Base-by-base conservation (phyloP, 2,888 invertebrate species). In the Therioaphis trifolii region DNA sequence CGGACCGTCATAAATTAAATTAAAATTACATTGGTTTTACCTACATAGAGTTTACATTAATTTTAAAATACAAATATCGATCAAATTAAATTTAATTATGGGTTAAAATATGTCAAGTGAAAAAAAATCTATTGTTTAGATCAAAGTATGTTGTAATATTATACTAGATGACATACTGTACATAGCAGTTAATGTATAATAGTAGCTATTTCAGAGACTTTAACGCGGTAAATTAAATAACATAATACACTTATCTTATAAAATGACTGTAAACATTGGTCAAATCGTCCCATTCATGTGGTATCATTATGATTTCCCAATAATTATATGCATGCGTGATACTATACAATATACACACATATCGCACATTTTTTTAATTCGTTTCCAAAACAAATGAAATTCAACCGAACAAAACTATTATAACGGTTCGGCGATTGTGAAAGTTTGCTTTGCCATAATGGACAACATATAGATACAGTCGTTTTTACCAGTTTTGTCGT, bases 401-500 rank as follows among this genome's bases (percentile, higher is more conserved):
- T 7, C 15, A 21, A 74, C 15, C 9, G 15, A n/a, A 27, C 43
- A 40, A 58, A 71, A 75, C 35, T 61, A 61, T 40, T 55, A 24
- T 69, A 55, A 80, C 71, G 29, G 80, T 80, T 1, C 21, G 15
- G 14, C 29, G 5, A 80, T 71, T 72, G 80, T 80, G 80, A 80
- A 80, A 80, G 71, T 80, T 71, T 80, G 29, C 21, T 71, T 71
- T 61, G 46, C 29, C 21, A 11, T 79, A 71, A 72, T 71, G 58
- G 15, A 61, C 46, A 61, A 80, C 29, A 21, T 46, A 49, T 49
- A 12, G 3, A 4, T 12, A 43, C 12, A 66, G 27, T 63, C 7
- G 21, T 80, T 72, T 80, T 71, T 71, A 71, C 58, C 49, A 61
- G 46, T 71, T 69, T 80, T 79, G 79, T 79, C 43, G 55, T 49